Evolutionary conservation across 2,113 vertebrate genomes (phyloP), one percentile per base, ranked within the genome.

Genomic region (Onychorhynchus coronatus): DNA sequence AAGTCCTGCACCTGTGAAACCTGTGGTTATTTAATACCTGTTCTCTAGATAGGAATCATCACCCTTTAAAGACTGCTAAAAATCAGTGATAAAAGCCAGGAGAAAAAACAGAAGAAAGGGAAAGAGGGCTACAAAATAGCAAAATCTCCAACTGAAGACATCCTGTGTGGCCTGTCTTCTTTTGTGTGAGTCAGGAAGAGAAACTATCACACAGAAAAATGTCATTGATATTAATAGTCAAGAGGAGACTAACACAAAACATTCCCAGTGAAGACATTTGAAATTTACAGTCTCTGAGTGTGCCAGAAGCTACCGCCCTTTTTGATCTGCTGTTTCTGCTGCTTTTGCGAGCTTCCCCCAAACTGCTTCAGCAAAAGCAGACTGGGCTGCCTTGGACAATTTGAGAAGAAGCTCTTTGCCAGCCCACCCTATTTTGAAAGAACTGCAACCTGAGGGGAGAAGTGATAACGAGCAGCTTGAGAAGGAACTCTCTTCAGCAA

Each of bases 151-250:
- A 12, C 11, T 53, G 65, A 74, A 90, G 52, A 81, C 75, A 41
- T 71, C 74, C 73, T 88, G 75, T 94, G 93, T 94, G 91, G 95
- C 75, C 94, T 67, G 71, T 59, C 73, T 74, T 77, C 75, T 88
- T 90, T 86, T 94, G 68, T 90, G 30, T 74, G 81, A 95, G 76
- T 87, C 61, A 67, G 75, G 35, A 81, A 71, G 61, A 78, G 61
- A 86, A 94, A 75, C 39, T 39, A 22, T 78, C 65, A 65, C 50
- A 61, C 24, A 92, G 53, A 84, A 92, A 81, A 95, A 85, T 86
- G 83, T 56, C 85, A 92, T 20, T 86, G 75, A 90, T 93, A 92
- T 91, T 94, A 85, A 81, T 71, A 96, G 91, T 89, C 1, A 22
- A 81, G 47, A 82, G 27, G 49, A 75, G 28, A 91, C 71, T 75